Percentiles rank a stretch among this genome's conserved stretches.
These are phyloP conservation scores for Pseudochirops cupreus DNA, from an alignment of 2,797 vertebrate genomes.

Conservation along the genomic window DNA sequence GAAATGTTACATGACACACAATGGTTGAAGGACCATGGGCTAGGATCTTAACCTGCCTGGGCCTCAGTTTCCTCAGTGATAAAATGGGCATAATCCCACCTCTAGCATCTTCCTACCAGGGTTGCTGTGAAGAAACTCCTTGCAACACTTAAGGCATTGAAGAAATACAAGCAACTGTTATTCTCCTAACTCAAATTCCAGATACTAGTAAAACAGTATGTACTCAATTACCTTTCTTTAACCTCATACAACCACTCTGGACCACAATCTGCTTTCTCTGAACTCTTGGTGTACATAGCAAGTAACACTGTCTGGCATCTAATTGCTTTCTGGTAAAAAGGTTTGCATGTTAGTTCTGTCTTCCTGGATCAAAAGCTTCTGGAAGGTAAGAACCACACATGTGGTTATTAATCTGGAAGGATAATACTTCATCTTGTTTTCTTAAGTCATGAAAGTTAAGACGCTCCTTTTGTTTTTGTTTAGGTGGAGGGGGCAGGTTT, in stretches of 20 bases:
- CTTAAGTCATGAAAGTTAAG: neutral
- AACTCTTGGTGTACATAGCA: neutral
- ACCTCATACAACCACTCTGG: neutral
- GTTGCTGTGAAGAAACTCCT: neutral
- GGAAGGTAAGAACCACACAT: constrained; percentile 10
- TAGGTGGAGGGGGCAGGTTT: neutral
- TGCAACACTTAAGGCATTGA: neutral
- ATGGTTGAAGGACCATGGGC: neutral
- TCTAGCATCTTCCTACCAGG: neutral
- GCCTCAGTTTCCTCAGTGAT: neutral
- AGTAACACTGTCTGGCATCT: neutral
- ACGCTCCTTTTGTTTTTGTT: neutral
- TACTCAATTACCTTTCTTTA: neutral
- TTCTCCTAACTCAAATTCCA: neutral
- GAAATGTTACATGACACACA: neutral
- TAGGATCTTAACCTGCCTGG: neutral
- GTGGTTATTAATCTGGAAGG: neutral
- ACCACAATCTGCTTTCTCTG: neutral
- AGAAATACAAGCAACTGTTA: neutral
- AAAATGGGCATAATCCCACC: neutral
- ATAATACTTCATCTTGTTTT: neutral
- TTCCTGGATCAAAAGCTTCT: neutral
- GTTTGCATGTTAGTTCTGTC: neutral
- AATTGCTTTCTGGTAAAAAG: neutral
- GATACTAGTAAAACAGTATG: neutral